Base-by-base conservation (phyloP, 2,797 vertebrate genomes). In the Cheirogaleus major region DNA sequence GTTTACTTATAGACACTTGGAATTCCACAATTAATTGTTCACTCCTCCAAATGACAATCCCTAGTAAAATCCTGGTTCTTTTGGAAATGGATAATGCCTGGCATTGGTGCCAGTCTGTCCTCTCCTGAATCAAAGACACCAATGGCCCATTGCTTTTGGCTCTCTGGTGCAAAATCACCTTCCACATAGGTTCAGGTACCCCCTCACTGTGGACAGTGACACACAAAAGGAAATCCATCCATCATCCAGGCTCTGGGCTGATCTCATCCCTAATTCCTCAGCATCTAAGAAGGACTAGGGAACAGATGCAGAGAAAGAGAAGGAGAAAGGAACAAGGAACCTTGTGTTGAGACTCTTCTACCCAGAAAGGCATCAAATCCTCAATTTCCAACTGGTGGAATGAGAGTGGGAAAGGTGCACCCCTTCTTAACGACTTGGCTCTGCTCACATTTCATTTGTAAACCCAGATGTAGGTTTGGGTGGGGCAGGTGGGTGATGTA, bases 1-100 rank as follows among this genome's bases (percentile, higher is more conserved):
- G 41, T 27, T 95, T 67, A 75, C 41, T 86, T 43, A 45, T 3
- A 70, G 59, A 80, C 30, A 83, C 20, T 70, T 93, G 27, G 81
- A 85, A 87, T 32, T 63, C 38, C 9, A 25, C 61, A 69, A 50
- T 20, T n/a, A 79, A 32, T 30, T 57, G 14, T 50, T 86, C n/a
- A 32, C 67, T 70, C 30, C 30, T 87, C 57, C 59, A 75, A 45
- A 30, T 45, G 63, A 32, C 15, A 67, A 43, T 27, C 50, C 45
- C 87, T 38, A 63, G 43, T 30, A 63, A 79, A 84, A 81, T 27
- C 32, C 38, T 48, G 7, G 3, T 27, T 78, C 69, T 82, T 83
- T 85, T 2, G 13, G 70, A 65, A 45, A 38, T 35, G 9, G 4
- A 45, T 45, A 61, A 67, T 25, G 10, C 3, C 27, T 59, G 43